Percentiles rank a stretch among this genome's conserved stretches.
These are phyloP conservation scores for Amphilophus citrinellus DNA, from an alignment of 2,113 vertebrate genomes.

Conservation along the genomic window DNA sequence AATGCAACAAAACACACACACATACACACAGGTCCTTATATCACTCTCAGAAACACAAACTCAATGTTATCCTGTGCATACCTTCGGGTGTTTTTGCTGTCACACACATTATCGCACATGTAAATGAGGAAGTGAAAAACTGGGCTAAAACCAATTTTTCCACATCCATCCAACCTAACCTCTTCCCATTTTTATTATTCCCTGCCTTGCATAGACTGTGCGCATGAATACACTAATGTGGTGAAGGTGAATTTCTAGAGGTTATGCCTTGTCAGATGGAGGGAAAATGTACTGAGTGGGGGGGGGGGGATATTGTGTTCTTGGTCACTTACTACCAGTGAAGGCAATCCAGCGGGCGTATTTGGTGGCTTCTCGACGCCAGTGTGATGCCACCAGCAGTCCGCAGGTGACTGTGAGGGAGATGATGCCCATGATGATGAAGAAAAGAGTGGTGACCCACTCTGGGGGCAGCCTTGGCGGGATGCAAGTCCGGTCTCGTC, in stretches of 20 bases:
- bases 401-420: conserved; percentile 98
- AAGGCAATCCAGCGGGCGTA: conserved; percentile 99
- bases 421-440: conserved; percentile 99
- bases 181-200: background rate
- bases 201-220: background rate
- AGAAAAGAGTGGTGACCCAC: conserved; percentile 98
- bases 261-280: conserved; percentile 5
- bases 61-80: background rate
- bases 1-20: conserved; percentile 5
- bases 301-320: background rate
- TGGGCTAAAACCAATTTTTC: background rate
- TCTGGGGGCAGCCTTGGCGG: conserved; percentile 97
- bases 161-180: background rate
- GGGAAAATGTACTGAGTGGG: background rate
- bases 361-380: conserved; percentile 97
- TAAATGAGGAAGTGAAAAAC: conserved; percentile 7
- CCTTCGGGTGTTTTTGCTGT: background rate
- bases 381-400: conserved; percentile 96
- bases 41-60: conserved; percentile 18
- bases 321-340: conserved; percentile 94
- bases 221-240: background rate
- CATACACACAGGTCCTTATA: background rate
- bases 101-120: background rate
- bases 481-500: conserved; percentile 95
- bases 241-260: conserved; percentile 9